These are phyloP conservation scores for Bubalus kerabau DNA, from an alignment of 2,113 vertebrate genomes.

Conservation along the genomic window DNA sequence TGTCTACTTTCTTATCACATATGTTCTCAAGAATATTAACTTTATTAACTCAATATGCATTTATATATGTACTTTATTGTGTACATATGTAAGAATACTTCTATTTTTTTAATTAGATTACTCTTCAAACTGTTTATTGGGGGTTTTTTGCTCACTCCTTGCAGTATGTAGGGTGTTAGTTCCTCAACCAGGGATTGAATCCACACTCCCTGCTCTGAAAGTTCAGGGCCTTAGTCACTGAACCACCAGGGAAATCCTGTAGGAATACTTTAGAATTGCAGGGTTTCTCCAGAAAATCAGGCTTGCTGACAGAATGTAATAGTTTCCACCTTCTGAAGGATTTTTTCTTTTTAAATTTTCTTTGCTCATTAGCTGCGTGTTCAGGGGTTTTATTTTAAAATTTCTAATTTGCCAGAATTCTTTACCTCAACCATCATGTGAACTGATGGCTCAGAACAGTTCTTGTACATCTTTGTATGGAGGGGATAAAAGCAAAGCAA, in stretches of 20 bases:
- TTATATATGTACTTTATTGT: not conserved
- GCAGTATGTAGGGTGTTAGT: too few species aligned
- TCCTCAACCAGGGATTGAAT: too few species aligned
- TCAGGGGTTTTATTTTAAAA: not conserved
- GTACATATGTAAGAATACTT: not conserved
- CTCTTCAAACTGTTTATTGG: too few species aligned
- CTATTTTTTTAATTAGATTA: too few species aligned
- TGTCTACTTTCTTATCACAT: not conserved
- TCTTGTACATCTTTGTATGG: not conserved
- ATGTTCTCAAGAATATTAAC: not conserved
- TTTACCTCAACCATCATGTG: not conserved
- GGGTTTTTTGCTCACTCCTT: too few species aligned
- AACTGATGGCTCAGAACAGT: not conserved
- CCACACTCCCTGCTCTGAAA: too few species aligned
- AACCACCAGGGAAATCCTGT: too few species aligned
- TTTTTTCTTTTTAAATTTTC: not conserved
- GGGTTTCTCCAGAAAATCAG: not conserved
- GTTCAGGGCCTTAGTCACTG: too few species aligned
- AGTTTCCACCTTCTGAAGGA: not conserved
- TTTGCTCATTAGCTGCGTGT: not conserved
- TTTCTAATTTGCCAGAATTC: not conserved
- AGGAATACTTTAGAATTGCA: not conserved
- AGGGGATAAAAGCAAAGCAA: not conserved
- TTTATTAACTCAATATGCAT: not conserved
- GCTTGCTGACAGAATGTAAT: not conserved